Percentiles rank a stretch among this genome's conserved stretches.
These are phyloP conservation scores for Craterocephalus amniculus DNA, from an alignment of 2,797 vertebrate species.

Conservation along the genomic window DNA sequence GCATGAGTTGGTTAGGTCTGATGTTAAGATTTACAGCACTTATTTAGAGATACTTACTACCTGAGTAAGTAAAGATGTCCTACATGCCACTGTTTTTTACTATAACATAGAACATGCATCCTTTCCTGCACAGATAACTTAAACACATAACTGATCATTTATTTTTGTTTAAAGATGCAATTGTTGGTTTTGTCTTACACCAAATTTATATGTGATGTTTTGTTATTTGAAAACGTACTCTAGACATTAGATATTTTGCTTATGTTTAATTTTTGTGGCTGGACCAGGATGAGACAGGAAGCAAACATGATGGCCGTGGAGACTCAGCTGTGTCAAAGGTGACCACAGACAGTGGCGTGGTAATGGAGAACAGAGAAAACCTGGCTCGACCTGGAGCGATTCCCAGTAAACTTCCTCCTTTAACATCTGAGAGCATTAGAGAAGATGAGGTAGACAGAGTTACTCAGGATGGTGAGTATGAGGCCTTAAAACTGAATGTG, in stretches of 20 bases:
- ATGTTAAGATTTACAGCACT: neutral
- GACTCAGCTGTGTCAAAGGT: slow-evolving; percentile 72
- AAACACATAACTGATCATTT: too few relatives aligned
- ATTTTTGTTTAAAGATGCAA: too few relatives aligned
- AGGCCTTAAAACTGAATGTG: neutral
- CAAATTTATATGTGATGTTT: too few relatives aligned
- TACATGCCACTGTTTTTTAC: too few relatives aligned
- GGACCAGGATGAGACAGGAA: slow-evolving; percentile 52
- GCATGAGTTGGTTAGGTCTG: neutral
- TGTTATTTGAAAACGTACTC: too few relatives aligned
- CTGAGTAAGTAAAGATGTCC: too few relatives aligned
- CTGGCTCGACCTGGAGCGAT: slow-evolving; percentile 66
- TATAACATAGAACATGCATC: neutral
- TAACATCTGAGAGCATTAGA: slow-evolving; percentile 37
- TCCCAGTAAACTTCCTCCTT: slow-evolving; percentile 66
- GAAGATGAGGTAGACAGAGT: slow-evolving; percentile 20
- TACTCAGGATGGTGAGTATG: slow-evolving; percentile 26
- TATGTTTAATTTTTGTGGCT: neutral
- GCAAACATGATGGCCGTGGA: slow-evolving; percentile 52
- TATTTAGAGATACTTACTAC: too few relatives aligned
- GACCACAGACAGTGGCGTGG: slow-evolving; percentile 76
- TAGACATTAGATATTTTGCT: too few relatives aligned
- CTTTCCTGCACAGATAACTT: neutral
- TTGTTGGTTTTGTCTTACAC: too few relatives aligned
- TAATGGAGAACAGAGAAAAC: slow-evolving; percentile 62